Conservation (phyloP, 2,888 invertebrate species). For the Ephialtes manifestator region DNA sequence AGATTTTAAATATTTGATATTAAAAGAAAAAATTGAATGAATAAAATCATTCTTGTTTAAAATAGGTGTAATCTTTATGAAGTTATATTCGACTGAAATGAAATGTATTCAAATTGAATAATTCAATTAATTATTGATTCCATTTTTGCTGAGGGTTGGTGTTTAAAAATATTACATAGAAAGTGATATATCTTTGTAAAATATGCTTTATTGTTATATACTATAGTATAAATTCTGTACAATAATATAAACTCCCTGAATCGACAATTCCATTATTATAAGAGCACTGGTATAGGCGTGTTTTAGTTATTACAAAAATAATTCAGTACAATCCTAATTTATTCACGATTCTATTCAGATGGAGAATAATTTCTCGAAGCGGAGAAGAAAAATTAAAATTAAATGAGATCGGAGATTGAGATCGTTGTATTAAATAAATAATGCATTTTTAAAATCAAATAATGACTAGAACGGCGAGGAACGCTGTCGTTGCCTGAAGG, state of each 20-base stretch:
- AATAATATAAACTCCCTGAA: slow-evolving; percentile 81
- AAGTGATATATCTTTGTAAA: slow-evolving; percentile 76
- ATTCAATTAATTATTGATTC: not conserved
- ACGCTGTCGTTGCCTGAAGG: slow-evolving; percentile 74
- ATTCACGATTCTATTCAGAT: slow-evolving; percentile 10
- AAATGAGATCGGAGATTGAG: slow-evolving; percentile 79
- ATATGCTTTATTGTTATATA: slow-evolving; percentile 82
- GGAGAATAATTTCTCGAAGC: slow-evolving; percentile 23
- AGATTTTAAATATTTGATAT: not conserved
- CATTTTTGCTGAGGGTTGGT: not conserved
- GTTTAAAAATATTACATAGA: slow-evolving; percentile 1
- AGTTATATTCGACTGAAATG: no score
- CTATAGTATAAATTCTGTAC: slow-evolving; percentile 79
- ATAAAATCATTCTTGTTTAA: no score
- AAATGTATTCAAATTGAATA: not conserved
- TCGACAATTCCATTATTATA: slow-evolving; percentile 78
- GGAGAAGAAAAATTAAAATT: slow-evolving; percentile 51
- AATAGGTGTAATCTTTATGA: no score
- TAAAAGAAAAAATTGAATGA: no score
- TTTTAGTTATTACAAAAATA: slow-evolving; percentile 44
- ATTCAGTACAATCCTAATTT: slow-evolving; percentile 22
- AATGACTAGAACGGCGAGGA: slow-evolving; percentile 84
- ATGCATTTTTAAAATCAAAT: slow-evolving; percentile 70
- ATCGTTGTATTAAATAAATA: slow-evolving; percentile 69
- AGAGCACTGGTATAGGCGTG: slow-evolving; percentile 82